Evolutionary conservation across 2,888 invertebrate genomes (phyloP).

Genomic region (Mesoligia furuncula): DNA sequence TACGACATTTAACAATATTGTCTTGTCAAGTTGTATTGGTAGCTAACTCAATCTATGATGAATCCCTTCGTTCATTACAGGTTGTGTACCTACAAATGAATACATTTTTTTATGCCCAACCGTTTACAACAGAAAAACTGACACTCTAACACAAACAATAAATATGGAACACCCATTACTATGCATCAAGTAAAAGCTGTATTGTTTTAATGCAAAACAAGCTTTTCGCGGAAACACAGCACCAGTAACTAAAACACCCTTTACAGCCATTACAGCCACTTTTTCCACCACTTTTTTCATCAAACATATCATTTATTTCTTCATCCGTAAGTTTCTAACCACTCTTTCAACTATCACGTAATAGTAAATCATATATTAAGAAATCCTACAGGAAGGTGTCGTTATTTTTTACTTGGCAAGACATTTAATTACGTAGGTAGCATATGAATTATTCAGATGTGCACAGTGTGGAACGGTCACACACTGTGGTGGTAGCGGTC

Average conservation of each 20-base stretch:
- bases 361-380: conserved; percentile 67
- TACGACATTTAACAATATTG: not conserved
- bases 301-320: conserved; percentile 43
- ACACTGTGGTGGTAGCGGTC: conserved; percentile 85
- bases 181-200: not conserved
- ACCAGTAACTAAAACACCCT: conserved; percentile 35
- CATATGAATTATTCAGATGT: conserved; percentile 87
- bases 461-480: conserved; percentile 87
- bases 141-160: not conserved
- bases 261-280: not conserved
- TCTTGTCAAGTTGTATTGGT: not conserved
- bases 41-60: not conserved
- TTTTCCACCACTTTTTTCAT: conserved; percentile 32
- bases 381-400: conserved; percentile 85
- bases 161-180: conserved; percentile 16
- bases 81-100: not conserved
- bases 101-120: not conserved
- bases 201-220: not conserved
- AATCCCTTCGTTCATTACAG: not conserved
- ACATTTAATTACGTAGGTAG: conserved; percentile 85
- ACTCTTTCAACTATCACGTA: conserved; percentile 46
- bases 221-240: conserved; percentile 32
- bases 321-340: conserved; percentile 18
- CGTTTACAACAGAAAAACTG: conserved; percentile 1
- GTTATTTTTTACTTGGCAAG: conserved; percentile 83